Conservation (phyloP, 2,888 invertebrate species). For the Mesorhabditis belari region DNA sequence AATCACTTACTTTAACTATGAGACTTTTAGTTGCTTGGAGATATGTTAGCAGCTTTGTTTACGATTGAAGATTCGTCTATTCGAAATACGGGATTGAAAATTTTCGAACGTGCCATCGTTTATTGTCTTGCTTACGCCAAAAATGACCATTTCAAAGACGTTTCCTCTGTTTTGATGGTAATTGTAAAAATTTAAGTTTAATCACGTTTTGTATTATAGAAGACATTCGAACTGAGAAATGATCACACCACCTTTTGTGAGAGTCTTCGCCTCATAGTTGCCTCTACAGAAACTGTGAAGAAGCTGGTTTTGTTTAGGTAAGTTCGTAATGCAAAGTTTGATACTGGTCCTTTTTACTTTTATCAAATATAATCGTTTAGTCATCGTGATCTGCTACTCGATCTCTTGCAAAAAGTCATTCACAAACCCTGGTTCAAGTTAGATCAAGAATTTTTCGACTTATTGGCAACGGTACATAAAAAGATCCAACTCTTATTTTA, state of each 20-base stretch:
- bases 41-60: constrained; percentile 9
- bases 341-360: too few relatives aligned
- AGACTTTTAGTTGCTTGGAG: constrained; percentile 10
- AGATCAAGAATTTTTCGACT: neutral
- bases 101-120: constrained; percentile 21
- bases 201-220: too few relatives aligned
- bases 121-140: neutral
- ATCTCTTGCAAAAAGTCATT: neutral
- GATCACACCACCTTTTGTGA: too few relatives aligned
- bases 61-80: constrained; percentile 1
- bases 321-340: too few relatives aligned
- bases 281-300: too few relatives aligned
- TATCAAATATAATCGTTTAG: neutral
- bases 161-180: too few relatives aligned
- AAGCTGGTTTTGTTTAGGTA: too few relatives aligned
- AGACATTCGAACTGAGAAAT: too few relatives aligned
- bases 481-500: neutral
- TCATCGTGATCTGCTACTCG: neutral
- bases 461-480: neutral
- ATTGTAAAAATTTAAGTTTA: too few relatives aligned
- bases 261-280: too few relatives aligned
- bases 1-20: constrained; percentile 4
- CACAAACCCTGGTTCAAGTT: neutral
- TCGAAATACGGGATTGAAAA: constrained; percentile 8
- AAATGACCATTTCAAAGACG: neutral